phyloP scores from a whole-genome alignment of 2,113 vertebrate genomes.

The Galemys pyrenaicus region DNA sequence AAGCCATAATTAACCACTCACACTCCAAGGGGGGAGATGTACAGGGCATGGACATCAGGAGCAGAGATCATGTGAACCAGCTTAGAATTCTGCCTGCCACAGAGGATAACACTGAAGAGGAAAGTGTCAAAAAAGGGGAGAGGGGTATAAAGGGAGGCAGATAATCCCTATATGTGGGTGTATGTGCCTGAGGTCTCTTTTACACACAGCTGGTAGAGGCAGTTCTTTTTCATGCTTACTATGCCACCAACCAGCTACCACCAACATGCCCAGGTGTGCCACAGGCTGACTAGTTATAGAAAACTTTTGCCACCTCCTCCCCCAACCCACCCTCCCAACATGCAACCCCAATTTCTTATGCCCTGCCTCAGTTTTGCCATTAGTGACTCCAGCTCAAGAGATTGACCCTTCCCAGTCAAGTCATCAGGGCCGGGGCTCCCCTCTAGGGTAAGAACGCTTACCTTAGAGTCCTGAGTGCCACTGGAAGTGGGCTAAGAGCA shows the following conservation, averaged over 20 bases:
- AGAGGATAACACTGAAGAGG: neutral
- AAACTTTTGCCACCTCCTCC: neutral
- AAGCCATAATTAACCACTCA: neutral
- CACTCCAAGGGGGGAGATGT: neutral
- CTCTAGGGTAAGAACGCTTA: neutral
- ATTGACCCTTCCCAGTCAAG: neutral
- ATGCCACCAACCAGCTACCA: neutral
- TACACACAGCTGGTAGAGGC: neutral
- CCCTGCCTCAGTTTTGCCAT: neutral
- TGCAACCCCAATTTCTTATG: accelerated
- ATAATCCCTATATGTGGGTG: neutral
- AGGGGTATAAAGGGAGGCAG: neutral
- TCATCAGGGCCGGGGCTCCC: neutral
- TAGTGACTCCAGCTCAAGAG: neutral
- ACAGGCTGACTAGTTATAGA: neutral
- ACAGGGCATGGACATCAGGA: neutral
- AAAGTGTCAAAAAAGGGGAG: neutral
- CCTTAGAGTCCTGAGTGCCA: neutral
- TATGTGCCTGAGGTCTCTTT: neutral
- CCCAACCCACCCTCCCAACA: neutral
- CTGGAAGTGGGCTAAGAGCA: neutral
- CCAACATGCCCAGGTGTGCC: accelerated
- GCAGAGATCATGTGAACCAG: neutral
- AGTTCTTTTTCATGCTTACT: neutral
- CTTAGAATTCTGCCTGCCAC: neutral